Percentiles rank a stretch among this genome's conserved stretches.
Evolutionary conservation across 37 sponge, comb jelly and placozoan genomes (phyloP).

Genomic region (Haliclona indistincta): DNA sequence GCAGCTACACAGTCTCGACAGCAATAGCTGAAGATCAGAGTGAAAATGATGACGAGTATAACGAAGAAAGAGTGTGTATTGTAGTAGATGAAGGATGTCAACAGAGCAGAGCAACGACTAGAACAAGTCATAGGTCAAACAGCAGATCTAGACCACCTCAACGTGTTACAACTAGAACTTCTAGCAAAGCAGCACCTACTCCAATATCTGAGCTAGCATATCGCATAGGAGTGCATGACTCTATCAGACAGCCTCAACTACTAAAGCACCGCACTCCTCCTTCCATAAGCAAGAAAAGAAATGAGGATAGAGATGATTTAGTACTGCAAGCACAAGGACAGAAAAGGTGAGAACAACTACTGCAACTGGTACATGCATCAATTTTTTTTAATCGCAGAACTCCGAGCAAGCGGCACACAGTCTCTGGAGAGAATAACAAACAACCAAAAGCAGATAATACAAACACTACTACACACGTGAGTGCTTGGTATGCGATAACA

Average conservation of each 20-base stretch:
- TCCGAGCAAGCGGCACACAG: too few species aligned
- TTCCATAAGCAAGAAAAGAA: conserved; percentile 31
- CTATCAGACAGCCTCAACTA: conserved; percentile 15
- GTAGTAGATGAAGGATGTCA: not conserved
- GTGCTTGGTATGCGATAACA: too few species aligned
- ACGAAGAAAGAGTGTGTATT: conserved; percentile 1
- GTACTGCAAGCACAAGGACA: conserved; percentile 18
- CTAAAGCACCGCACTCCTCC: conserved; percentile 30
- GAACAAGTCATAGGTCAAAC: not conserved
- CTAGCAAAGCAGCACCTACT: not conserved
- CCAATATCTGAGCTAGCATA: conserved; percentile 24
- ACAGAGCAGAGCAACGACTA: not conserved
- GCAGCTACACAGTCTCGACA: conserved; percentile 1
- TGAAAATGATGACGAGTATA: not conserved
- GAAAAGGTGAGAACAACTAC: too few species aligned
- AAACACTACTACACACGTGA: too few species aligned
- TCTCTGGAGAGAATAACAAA: too few species aligned
- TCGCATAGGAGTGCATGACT: conserved; percentile 38
- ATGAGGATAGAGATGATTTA: not conserved
- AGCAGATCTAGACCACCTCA: too few species aligned
- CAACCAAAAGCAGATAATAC: too few species aligned
- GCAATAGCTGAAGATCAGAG: not conserved
- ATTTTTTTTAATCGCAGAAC: too few species aligned
- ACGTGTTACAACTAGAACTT: too few species aligned
- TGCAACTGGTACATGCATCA: too few species aligned